A percentile compares a stretch with the other conserved stretches of the same genome.
Conservation (phyloP, 2,797 vertebrate species). For the Melanotaenia maccullochi region DNA sequence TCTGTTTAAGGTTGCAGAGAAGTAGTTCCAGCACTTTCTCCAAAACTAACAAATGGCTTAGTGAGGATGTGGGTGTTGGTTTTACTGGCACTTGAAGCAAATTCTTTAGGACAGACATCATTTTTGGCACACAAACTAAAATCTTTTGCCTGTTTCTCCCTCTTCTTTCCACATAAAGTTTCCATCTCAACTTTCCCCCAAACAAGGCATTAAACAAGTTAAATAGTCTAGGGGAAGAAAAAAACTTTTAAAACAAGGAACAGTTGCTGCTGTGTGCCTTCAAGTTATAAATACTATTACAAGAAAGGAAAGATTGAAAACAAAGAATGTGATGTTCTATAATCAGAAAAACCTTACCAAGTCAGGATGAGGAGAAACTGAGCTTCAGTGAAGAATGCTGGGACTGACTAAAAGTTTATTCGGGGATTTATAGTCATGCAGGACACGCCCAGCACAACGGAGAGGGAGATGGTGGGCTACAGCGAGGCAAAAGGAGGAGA, state of each 20-base stretch:
- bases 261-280: not conserved
- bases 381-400: constrained; percentile 6
- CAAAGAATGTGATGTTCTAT: rapidly evolving
- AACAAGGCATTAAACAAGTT: not conserved
- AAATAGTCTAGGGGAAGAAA: not conserved
- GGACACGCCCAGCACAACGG: constrained; percentile 64
- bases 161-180: not conserved
- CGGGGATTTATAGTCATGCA: constrained; percentile 57
- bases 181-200: not conserved
- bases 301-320: not conserved
- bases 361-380: not conserved
- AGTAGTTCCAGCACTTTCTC: not conserved
- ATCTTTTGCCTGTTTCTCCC: constrained; percentile 19
- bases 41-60: constrained; percentile 20
- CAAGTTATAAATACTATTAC: not conserved
- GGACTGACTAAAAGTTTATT: constrained; percentile 24
- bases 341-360: constrained; percentile 51
- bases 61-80: constrained; percentile 61
- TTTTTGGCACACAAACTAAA: constrained; percentile 20
- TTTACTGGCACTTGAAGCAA: constrained; percentile 47
- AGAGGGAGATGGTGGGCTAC: constrained; percentile 27
- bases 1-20: not conserved
- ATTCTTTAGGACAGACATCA: constrained; percentile 52
- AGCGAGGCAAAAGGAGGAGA: constrained; percentile 1
- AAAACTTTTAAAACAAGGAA: not conserved